A percentile compares a stretch with the other conserved stretches of the same genome.
Conservation (phyloP, 1,140 invertebrate genomes). For the Caenorhabditis brenneri region DNA sequence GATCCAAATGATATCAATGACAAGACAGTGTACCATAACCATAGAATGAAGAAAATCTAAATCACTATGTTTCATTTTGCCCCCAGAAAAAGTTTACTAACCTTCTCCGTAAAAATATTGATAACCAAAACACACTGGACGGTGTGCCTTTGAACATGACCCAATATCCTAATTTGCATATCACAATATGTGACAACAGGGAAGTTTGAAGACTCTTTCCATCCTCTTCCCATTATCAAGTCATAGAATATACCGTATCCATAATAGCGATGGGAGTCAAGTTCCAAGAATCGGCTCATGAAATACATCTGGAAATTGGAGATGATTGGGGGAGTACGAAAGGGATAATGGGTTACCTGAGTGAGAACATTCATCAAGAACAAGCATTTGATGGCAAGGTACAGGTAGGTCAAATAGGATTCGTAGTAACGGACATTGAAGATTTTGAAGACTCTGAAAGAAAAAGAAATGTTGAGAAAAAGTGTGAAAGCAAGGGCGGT, state of each 20-base stretch:
- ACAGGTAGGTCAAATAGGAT: slow-evolving; percentile 68
- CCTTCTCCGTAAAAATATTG: slow-evolving; percentile 73
- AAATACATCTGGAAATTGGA: slow-evolving; percentile 71
- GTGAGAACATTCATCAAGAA: slow-evolving; percentile 66
- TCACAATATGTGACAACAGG: slow-evolving; percentile 73
- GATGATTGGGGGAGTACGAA: neutral
- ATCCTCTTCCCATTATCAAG: slow-evolving; percentile 66
- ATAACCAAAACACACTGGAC: slow-evolving; percentile 72
- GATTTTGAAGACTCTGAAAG: slow-evolving; percentile 59
- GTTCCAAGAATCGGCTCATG: slow-evolving; percentile 74
- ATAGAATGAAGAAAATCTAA: slow-evolving; percentile 71
- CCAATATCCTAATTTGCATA: slow-evolving; percentile 74
- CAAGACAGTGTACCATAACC: slow-evolving; percentile 74
- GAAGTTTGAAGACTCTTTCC: slow-evolving; percentile 71
- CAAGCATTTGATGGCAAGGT: slow-evolving; percentile 66
- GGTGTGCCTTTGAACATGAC: slow-evolving; percentile 72
- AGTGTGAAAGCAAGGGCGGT: no score
- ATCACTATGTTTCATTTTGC: neutral
- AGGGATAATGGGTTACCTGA: slow-evolving; percentile 59
- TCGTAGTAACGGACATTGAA: slow-evolving; percentile 69
- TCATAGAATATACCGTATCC: slow-evolving; percentile 67
- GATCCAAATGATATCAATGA: slow-evolving; percentile 71
- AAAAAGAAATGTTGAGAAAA: no score
- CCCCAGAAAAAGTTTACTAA: slow-evolving; percentile 26
- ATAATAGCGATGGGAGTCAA: slow-evolving; percentile 72